Conservation (phyloP, 2,888 invertebrate species). For the Aphidius colemani region DNA sequence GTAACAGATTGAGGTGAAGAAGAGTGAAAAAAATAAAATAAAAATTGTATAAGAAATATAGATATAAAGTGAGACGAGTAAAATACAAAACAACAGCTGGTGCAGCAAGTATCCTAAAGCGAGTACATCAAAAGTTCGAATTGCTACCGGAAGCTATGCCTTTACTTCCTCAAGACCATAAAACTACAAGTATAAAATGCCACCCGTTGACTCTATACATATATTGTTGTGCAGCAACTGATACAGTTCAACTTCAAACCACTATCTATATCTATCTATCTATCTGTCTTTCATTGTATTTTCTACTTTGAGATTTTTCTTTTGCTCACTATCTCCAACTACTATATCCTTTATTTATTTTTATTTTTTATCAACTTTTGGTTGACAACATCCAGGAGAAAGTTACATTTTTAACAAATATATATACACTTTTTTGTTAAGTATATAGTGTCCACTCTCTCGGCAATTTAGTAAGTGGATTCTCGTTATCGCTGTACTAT, state of each 20-base stretch:
- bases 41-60: constrained; percentile 8
- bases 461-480: constrained; percentile 20
- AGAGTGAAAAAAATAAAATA: not conserved
- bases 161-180: constrained; percentile 45
- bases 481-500: constrained; percentile 16
- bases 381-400: too few relatives aligned
- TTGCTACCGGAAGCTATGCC: constrained; percentile 42
- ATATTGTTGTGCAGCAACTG: too few relatives aligned
- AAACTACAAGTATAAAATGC: constrained; percentile 37
- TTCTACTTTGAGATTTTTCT: constrained; percentile 3
- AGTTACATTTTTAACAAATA: too few relatives aligned
- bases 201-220: too few relatives aligned
- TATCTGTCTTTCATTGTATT: constrained; percentile 12
- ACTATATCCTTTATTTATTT: too few relatives aligned
- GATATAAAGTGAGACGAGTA: constrained; percentile 1
- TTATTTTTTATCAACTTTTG: too few relatives aligned
- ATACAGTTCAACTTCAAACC: too few relatives aligned
- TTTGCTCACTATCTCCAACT: not conserved
- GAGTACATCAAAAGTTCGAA: constrained; percentile 51
- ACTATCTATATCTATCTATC: constrained; percentile 10
- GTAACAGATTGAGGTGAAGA: too few relatives aligned
- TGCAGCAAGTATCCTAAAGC: constrained; percentile 33
- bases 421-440: constrained; percentile 4
- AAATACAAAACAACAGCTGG: constrained; percentile 34
- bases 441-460: constrained; percentile 11